A percentile compares a stretch with the other conserved stretches of the same genome.
Evolutionary conservation across 64 coral and sea anemone genomes (phyloP).

Genomic region (Actinia tenebrosa): DNA sequence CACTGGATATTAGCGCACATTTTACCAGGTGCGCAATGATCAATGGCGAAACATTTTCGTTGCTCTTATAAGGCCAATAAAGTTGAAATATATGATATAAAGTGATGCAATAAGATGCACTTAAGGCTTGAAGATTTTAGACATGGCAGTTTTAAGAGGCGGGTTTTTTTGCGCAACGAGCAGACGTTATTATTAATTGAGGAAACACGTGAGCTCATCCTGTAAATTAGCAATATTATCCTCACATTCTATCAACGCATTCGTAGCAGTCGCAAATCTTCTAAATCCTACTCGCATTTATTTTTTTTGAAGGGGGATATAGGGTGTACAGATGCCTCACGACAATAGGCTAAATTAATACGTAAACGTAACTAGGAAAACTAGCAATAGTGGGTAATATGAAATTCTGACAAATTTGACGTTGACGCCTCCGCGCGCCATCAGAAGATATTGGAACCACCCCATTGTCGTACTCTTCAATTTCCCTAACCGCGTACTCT

Average conservation of each 20-base stretch:
- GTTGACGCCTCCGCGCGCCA: background rate
- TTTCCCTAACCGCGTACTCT: too few relatives aligned
- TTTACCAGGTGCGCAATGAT: background rate
- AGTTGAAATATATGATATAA: background rate
- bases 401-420: background rate
- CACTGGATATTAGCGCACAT: background rate
- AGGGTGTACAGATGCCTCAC: background rate
- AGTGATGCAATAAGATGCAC: background rate
- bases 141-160: background rate
- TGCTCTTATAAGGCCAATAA: background rate
- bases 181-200: background rate
- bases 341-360: background rate
- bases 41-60: background rate
- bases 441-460: background rate
- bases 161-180: background rate
- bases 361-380: background rate
- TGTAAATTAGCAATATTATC: background rate
- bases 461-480: too few relatives aligned
- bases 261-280: background rate
- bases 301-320: background rate
- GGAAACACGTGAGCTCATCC: background rate
- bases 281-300: background rate
- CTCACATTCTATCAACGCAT: background rate
- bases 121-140: background rate
- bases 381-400: background rate